These are phyloP conservation scores for Trichonephila inaurata DNA, from an alignment of 1,140 invertebrate genomes.

Conservation along the genomic window DNA sequence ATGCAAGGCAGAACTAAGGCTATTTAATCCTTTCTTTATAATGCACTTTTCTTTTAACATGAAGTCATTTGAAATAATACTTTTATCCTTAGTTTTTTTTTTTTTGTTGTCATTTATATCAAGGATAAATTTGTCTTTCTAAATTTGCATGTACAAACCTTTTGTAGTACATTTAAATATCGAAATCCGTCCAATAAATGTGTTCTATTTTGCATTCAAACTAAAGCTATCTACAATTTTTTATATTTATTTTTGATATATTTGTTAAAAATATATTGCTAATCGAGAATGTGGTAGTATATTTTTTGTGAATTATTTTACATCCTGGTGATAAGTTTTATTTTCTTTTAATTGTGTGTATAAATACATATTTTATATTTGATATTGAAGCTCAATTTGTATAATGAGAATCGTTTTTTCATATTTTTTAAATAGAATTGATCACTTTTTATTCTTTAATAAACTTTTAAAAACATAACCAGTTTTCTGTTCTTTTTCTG, in stretches of 20 bases:
- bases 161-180: background rate
- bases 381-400: background rate
- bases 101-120: background rate
- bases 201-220: slow-evolving; percentile 1
- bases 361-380: background rate
- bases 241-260: background rate
- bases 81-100: background rate
- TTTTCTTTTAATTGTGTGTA: background rate
- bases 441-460: too few species aligned
- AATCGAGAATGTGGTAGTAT: background rate
- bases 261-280: background rate
- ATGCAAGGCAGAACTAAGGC: background rate
- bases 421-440: too few species aligned
- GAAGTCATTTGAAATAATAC: background rate
- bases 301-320: background rate
- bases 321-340: background rate
- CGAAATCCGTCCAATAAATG: slow-evolving; percentile 7
- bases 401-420: too few species aligned
- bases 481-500: too few species aligned
- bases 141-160: background rate
- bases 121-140: background rate
- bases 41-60: too few species aligned
- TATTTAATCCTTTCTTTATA: too few species aligned
- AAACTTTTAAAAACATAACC: too few species aligned
- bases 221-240: background rate